A percentile compares a stretch with the other conserved stretches of the same genome.
phyloP scores from a whole-genome alignment of 1,140 invertebrate genomes.

The Eurytemora carolleeae region DNA sequence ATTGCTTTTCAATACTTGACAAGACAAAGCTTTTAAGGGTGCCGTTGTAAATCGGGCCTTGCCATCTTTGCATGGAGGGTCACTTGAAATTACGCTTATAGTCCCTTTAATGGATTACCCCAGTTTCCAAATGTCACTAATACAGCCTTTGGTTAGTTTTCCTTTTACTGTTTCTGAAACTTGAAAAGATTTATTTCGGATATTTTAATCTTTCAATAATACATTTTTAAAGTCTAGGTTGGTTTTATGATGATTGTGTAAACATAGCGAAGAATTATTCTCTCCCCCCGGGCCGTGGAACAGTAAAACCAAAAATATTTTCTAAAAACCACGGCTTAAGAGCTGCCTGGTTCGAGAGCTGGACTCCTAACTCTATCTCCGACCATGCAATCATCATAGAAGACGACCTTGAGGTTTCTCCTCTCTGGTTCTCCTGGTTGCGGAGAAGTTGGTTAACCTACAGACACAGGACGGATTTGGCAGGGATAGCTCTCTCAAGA shows the following conservation, averaged over 20 bases:
- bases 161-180: background rate
- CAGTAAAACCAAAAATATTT: background rate
- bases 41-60: too few relatives aligned
- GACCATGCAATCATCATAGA: slow-evolving; percentile 7
- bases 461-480: slow-evolving; percentile 7
- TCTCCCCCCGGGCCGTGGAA: slow-evolving; percentile 2
- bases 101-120: background rate
- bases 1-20: too few relatives aligned
- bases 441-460: slow-evolving; percentile 10
- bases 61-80: too few relatives aligned
- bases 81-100: too few relatives aligned
- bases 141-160: background rate
- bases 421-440: slow-evolving; percentile 11
- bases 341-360: slow-evolving; percentile 12
- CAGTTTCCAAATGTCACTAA: background rate
- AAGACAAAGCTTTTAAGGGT: too few relatives aligned
- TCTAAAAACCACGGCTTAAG: slow-evolving; percentile 11
- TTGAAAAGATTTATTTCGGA: background rate
- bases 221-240: background rate
- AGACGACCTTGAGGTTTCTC: slow-evolving; percentile 13
- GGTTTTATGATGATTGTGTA: background rate
- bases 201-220: background rate
- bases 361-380: slow-evolving; percentile 8
- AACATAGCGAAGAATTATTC: slow-evolving; percentile 5
- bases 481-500: slow-evolving; percentile 11